These are phyloP conservation scores for Sander vitreus DNA, from an alignment of 2,113 vertebrate genomes.

Conservation along the genomic window DNA sequence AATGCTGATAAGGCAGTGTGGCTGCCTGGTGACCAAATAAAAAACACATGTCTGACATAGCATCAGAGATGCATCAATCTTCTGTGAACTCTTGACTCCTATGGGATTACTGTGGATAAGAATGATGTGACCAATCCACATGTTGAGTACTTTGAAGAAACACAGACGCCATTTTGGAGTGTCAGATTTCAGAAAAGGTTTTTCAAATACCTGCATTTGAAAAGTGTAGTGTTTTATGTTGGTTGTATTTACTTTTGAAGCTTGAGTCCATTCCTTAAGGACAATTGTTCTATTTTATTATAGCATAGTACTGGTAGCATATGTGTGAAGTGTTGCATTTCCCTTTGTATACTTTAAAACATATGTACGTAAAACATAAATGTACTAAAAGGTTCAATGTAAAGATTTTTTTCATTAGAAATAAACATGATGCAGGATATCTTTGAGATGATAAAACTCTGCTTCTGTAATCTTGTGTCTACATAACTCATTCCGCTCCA, in stretches of 20 bases:
- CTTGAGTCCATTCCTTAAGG: background rate
- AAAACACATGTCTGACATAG: slow-evolving; percentile 78
- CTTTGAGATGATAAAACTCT: too few relatives aligned
- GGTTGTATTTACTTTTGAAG: background rate
- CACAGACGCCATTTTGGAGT: slow-evolving; percentile 44
- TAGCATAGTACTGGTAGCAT: background rate
- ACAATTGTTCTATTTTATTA: background rate
- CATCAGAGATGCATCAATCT: slow-evolving; percentile 73
- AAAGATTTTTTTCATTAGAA: too few relatives aligned
- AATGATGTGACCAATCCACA: slow-evolving; percentile 62
- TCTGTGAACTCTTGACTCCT: slow-evolving; percentile 74
- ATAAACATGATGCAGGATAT: too few relatives aligned
- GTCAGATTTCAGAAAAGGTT: slow-evolving; percentile 37
- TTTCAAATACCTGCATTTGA: slow-evolving; percentile 3
- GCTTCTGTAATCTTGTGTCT: background rate
- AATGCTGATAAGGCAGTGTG: slow-evolving; percentile 64
- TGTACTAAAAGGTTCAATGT: too few relatives aligned
- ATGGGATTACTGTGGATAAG: slow-evolving; percentile 58
- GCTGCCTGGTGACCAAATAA: slow-evolving; percentile 73
- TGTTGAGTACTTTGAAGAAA: slow-evolving; percentile 46
- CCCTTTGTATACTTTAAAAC: background rate
- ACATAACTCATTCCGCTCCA: background rate
- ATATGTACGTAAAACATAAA: too few relatives aligned
- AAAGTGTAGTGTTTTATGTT: background rate
- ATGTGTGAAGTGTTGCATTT: background rate